Evolutionary conservation across 2,113 vertebrate genomes (phyloP), one percentile per base, ranked within the genome.

Genomic region (Callipepla squamata): DNA sequence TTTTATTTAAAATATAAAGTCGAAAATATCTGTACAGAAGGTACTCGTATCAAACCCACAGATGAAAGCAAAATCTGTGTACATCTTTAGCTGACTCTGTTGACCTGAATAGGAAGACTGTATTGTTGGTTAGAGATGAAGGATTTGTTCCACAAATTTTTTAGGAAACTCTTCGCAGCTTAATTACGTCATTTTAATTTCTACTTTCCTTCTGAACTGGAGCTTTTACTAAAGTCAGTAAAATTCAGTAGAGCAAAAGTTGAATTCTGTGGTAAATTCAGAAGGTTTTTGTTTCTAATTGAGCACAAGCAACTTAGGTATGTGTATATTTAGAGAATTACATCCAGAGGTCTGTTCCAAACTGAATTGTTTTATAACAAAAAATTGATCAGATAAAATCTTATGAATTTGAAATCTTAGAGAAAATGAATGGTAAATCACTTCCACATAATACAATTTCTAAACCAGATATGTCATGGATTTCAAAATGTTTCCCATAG

Each of bases 101-200:
- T 83, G 32, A 21, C 11, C 16, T 62, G 16, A 85, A 63, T 3
- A 67, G 18, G 2, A 9, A 61, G 65, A 50, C 59, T 45, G 70
- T 32, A 20, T 9, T 76, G 12, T 70, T 91, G 47, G 38, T n/a
- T 69, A 91, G 59, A 92, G 77, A 61, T 70, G 40, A 90, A 7
- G 26, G 2, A 1, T 57, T 93, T 91, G 18, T 91, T 95, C 69
- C 25, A 3, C 47, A 93, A 78, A 53, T 57, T 30, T 45, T 72
- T 95, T 90, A 59, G 55, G 3, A 74, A 82, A 90, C 93, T 95
- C 92, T 89, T 92, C 87, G 78, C 25, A 91, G 13, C 48, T 87
- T 92, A 96, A 91, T 97, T 81, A 90, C 45, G 59, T 91, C 78
- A 89, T 89, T 32, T 32, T 57, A 77, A 55, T 19, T 75, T 92